A percentile compares a stretch with the other conserved stretches of the same genome.
phyloP scores from a whole-genome alignment of 2,888 invertebrate species.

The Ommatoiulus sabulosus region DNA sequence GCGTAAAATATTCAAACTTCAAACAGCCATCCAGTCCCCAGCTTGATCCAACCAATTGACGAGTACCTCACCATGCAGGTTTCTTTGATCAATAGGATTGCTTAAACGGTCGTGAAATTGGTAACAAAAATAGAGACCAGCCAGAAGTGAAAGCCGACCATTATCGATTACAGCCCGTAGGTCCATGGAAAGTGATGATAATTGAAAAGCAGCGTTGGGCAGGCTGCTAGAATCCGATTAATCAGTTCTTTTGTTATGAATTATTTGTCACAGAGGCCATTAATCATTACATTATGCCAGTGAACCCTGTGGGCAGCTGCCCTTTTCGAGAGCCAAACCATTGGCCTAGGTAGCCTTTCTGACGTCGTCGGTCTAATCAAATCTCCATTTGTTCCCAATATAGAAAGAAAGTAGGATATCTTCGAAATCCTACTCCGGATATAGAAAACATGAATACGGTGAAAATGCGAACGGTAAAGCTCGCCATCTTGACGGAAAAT shows the following conservation, averaged over 20 bases:
- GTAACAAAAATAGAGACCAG: slow-evolving; percentile 22
- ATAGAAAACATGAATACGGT: too few species aligned
- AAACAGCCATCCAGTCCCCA: not conserved
- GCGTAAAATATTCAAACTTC: not conserved
- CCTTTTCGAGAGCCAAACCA: not conserved
- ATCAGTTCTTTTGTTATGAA: slow-evolving; percentile 40
- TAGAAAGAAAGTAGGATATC: too few species aligned
- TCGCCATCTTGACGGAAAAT: too few species aligned
- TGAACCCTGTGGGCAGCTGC: not conserved
- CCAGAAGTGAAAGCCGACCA: not conserved
- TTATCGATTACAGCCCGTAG: not conserved
- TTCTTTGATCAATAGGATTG: not conserved
- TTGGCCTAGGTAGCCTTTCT: not conserved
- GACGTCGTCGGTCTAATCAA: not conserved
- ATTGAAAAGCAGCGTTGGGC: slow-evolving; percentile 19
- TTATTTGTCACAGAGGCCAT: slow-evolving; percentile 25
- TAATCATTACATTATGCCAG: slow-evolving; percentile 14
- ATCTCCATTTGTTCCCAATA: too few species aligned
- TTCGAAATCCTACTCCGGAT: too few species aligned
- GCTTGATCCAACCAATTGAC: not conserved
- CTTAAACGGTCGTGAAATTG: slow-evolving; percentile 34
- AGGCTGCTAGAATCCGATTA: not conserved
- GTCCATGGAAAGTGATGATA: not conserved
- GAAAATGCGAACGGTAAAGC: too few species aligned
- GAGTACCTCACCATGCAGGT: not conserved